Evolutionary conservation across 2,888 invertebrate genomes (phyloP).

Genomic region (Catocala nupta): DNA sequence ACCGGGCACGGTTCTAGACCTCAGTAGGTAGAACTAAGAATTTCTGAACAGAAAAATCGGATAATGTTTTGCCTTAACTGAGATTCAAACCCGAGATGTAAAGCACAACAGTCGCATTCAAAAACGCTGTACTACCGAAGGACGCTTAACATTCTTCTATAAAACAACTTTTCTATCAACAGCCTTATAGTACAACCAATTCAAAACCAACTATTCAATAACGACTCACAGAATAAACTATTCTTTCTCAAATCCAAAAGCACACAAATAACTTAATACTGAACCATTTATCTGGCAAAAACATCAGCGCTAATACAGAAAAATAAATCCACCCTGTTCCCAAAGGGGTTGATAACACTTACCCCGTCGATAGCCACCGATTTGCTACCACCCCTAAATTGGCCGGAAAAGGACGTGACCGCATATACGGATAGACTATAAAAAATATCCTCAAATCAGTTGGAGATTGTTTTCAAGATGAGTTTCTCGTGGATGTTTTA

Average conservation of each 20-base stretch:
- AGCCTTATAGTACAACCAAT: too few species aligned
- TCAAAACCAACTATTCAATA: background rate
- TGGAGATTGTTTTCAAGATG: constrained; percentile 40
- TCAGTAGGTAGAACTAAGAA: too few species aligned
- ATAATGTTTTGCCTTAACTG: too few species aligned
- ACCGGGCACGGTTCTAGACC: too few species aligned
- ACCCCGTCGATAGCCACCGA: constrained; percentile 50
- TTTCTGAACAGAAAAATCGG: too few species aligned
- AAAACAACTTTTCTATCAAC: too few species aligned
- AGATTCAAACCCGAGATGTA: too few species aligned
- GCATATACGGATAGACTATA: constrained; percentile 20
- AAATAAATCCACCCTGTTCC: constrained; percentile 51
- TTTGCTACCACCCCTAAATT: constrained; percentile 53
- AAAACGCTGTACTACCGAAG: too few species aligned
- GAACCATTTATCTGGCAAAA: constrained; percentile 40
- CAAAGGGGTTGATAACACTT: constrained; percentile 55
- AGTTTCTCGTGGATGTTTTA: constrained; percentile 14
- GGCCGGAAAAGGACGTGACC: constrained; percentile 43
- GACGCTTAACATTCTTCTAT: too few species aligned
- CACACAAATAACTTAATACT: constrained; percentile 21
- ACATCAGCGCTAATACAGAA: constrained; percentile 47
- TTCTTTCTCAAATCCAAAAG: background rate
- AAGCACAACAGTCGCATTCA: too few species aligned
- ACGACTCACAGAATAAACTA: background rate
- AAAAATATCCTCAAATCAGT: constrained; percentile 46